Percentiles rank a stretch among this genome's conserved stretches.
These are phyloP conservation scores for Eciton burchellii DNA, from an alignment of 1,140 invertebrate genomes.

Conservation along the genomic window DNA sequence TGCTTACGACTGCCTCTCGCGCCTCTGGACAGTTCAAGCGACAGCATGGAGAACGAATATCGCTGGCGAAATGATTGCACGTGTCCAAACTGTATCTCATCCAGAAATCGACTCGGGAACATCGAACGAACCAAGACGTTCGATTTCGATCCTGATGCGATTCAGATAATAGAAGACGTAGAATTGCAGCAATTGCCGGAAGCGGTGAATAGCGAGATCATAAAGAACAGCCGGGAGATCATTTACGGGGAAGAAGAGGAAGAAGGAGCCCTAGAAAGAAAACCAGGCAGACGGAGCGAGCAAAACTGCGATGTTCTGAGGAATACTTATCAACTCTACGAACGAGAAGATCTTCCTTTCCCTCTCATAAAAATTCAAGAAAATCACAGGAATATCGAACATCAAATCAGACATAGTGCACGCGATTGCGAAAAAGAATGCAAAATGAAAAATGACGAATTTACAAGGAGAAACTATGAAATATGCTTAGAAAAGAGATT, in stretches of 20 bases:
- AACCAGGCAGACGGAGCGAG: background rate
- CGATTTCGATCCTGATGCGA: slow-evolving; percentile 72
- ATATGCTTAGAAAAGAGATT: background rate
- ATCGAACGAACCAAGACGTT: slow-evolving; percentile 64
- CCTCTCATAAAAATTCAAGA: background rate
- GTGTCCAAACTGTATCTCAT: slow-evolving; percentile 30
- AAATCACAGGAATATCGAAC: background rate
- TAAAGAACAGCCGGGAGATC: slow-evolving; percentile 77
- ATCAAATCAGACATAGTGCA: background rate
- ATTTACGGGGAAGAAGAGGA: slow-evolving; percentile 72
- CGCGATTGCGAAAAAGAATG: background rate
- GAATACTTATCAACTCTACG: background rate
- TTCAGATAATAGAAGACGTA: slow-evolving; percentile 73
- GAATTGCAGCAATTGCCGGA: slow-evolving; percentile 76
- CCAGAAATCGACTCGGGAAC: slow-evolving; percentile 34
- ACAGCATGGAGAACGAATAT: slow-evolving; percentile 72
- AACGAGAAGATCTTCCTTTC: background rate
- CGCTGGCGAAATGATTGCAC: slow-evolving; percentile 54
- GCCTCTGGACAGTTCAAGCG: slow-evolving; percentile 68
- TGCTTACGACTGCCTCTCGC: slow-evolving; percentile 48
- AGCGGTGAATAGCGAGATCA: slow-evolving; percentile 75
- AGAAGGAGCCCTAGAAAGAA: background rate
- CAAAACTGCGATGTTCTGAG: background rate
- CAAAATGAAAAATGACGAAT: background rate
- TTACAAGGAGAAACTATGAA: background rate